Evolutionary conservation across 23 tunicate genomes (phyloP).

Genomic region (Diplosoma virens): DNA sequence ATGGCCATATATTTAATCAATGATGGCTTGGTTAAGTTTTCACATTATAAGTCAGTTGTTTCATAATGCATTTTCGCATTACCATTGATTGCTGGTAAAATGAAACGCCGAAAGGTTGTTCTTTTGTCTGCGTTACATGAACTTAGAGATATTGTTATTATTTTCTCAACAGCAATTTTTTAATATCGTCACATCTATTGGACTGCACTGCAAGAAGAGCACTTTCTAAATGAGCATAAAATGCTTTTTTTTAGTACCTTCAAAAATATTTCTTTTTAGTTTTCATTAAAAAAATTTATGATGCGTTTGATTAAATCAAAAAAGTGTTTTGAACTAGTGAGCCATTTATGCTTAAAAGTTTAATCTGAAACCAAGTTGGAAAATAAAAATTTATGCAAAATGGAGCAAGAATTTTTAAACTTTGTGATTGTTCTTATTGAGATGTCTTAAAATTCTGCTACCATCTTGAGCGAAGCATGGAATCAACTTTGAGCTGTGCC

Average conservation of each 20-base stretch:
- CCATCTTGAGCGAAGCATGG: too few species aligned
- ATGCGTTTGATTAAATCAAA: neutral
- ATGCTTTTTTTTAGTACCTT: neutral
- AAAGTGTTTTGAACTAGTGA: neutral
- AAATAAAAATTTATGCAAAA: neutral
- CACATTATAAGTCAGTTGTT: neutral
- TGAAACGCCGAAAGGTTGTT: neutral
- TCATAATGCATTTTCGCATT: neutral
- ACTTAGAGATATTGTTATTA: neutral
- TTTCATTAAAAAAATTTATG: neutral
- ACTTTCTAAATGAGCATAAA: too few species aligned
- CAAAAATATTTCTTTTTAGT: neutral
- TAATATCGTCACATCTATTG: neutral
- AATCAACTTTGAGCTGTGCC: neutral
- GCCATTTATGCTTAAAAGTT: neutral
- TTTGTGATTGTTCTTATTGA: neutral
- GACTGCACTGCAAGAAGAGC: neutral
- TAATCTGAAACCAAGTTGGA: slow-evolving; percentile 1
- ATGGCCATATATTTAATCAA: neutral
- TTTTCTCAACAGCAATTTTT: neutral
- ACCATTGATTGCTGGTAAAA: neutral
- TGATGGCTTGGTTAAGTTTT: neutral
- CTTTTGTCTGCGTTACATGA: neutral
- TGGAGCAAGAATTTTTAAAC: neutral
- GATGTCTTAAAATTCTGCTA: slow-evolving; percentile 5